Conservation (phyloP, 2,113 vertebrate genomes). For the Ceyx melanurus region DNA sequence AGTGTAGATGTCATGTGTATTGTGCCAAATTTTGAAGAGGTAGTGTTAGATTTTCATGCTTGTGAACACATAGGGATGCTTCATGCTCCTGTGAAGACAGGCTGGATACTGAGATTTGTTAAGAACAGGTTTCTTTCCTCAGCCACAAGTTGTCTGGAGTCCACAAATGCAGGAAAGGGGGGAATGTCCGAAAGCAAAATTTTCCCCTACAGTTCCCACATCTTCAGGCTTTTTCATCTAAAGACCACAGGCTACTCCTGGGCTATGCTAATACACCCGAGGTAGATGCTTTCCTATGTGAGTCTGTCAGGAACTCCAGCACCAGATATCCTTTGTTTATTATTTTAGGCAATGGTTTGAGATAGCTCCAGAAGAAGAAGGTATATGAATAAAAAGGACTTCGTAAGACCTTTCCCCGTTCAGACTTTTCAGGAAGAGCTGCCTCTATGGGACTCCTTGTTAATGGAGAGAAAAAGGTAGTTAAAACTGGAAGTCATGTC, state of each 20-base stretch:
- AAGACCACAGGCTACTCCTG: background rate
- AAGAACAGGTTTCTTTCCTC: background rate
- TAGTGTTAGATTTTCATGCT: background rate
- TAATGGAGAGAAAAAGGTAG: background rate
- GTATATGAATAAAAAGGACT: background rate
- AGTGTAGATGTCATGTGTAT: background rate
- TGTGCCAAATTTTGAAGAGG: background rate
- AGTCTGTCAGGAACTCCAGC: background rate
- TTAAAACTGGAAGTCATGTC: background rate
- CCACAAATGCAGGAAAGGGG: background rate
- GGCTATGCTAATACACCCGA: rapidly evolving
- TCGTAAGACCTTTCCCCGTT: background rate
- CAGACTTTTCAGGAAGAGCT: background rate
- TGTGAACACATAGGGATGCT: background rate
- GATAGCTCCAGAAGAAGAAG: background rate
- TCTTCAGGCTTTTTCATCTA: background rate
- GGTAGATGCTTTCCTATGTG: background rate
- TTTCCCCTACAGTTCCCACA: background rate
- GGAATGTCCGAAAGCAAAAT: background rate
- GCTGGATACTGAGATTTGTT: background rate
- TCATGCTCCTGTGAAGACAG: background rate
- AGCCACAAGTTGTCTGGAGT: background rate
- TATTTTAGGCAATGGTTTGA: background rate
- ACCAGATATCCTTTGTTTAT: background rate
- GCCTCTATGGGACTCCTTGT: background rate